Base-by-base conservation (phyloP, 2,888 invertebrate species). In the Polia nebulosa region DNA sequence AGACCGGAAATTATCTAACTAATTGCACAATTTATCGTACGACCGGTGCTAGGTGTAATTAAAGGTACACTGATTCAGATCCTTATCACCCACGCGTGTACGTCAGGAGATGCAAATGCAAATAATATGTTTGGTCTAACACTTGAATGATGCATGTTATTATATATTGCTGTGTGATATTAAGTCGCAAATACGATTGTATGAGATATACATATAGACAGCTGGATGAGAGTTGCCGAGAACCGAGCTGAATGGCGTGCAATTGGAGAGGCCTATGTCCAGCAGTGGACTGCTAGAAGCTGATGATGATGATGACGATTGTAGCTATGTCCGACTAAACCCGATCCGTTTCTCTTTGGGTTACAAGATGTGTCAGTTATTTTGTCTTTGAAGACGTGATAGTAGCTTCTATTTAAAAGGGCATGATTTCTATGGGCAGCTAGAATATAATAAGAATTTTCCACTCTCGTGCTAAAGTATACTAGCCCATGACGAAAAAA, bases 1-100 rank as follows among this genome's bases (percentile, higher is more conserved):
- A 34, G 15, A 9, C 45, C 51, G 56, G 52, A 75, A 57, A 61
- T 47, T 39, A 47, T 60, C 11, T 22, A 52, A 64, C 15, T 47
- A 77, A 64, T 64, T 60, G 45, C 29, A 60, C n/a, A 39, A 45
- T 41, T 64, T 25, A 57, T 55, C n/a, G 2, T 29, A 70, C 9
- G 17, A 62, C 27, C 22, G 0, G 1, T 52, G 55, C n/a, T 58
- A 44, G 27, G 13, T 27, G 44, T 61, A 52, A 59, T 72, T 59
- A 59, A 59, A 59, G 51, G 36, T 47, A 51, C 49, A 51, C 27
- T 45, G 25, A 58, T 45, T 72, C 9, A 68, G 51, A 73, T 60
- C 52, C 52, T 57, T 78, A 59, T 67, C 55, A 41, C 52, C 74
- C 44, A 73, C 74, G 29, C 44, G 53, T 20, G n/a, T 51, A 52